Evolutionary conservation across 2,888 invertebrate species (phyloP).

Genomic region (Mesorhabditis belari): DNA sequence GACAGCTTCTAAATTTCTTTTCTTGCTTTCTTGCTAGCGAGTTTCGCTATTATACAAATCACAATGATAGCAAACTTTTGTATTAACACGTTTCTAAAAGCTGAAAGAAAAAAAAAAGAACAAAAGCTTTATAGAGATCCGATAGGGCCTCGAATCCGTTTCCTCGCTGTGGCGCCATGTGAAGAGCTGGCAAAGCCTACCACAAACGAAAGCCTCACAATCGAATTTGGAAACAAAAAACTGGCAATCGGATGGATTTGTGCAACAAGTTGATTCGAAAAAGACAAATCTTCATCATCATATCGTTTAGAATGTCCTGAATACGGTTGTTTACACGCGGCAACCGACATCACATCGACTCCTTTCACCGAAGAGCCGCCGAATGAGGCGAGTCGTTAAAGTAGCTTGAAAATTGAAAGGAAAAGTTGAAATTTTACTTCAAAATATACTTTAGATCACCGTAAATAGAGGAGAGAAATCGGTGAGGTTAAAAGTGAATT

Average conservation of each 20-base stretch:
- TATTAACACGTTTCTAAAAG: too few species aligned
- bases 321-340: not conserved
- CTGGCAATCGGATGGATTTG: not conserved
- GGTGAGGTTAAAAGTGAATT: not conserved
- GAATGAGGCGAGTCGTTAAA: not conserved
- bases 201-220: not conserved
- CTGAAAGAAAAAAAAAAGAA: too few species aligned
- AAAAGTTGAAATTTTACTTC: too few species aligned
- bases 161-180: not conserved
- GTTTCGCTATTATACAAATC: too few species aligned
- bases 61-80: too few species aligned
- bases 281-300: not conserved
- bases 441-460: too few species aligned
- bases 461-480: not conserved
- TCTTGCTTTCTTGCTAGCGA: too few species aligned
- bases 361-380: not conserved
- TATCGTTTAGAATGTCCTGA: not conserved
- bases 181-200: not conserved
- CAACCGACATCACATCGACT: not conserved
- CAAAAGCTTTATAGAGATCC: too few species aligned
- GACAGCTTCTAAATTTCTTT: too few species aligned
- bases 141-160: not conserved
- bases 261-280: not conserved
- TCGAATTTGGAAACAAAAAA: not conserved
- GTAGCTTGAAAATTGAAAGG: not conserved